Evolutionary conservation across 2,113 vertebrate genomes (phyloP).

Genomic region (Ailuropoda melanoleuca): DNA sequence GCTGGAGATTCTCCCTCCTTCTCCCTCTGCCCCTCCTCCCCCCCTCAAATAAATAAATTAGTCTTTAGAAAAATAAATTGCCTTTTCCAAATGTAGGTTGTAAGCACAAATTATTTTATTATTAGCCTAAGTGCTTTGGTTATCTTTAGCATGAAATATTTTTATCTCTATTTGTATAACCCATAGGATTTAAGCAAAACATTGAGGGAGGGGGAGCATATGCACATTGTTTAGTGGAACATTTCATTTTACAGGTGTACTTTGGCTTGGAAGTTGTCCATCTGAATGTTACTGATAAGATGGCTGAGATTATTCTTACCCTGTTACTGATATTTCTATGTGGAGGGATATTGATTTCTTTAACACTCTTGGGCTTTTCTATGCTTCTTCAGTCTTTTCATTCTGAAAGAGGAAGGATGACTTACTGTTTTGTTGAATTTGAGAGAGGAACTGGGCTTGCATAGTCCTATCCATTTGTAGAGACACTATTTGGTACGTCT

Average conservation of each 20-base stretch:
- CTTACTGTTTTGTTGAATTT: not conserved
- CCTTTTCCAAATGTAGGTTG: slow-evolving; percentile 1
- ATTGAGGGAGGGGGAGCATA: not conserved
- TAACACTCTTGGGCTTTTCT: not conserved
- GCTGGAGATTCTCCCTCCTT: no score
- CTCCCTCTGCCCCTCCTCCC: no score
- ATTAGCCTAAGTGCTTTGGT: slow-evolving; percentile 23
- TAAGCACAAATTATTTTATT: slow-evolving; percentile 42
- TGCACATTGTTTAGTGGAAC: not conserved
- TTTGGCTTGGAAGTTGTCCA: not conserved
- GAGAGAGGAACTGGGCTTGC: not conserved
- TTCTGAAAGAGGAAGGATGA: not conserved
- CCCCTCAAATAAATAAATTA: no score
- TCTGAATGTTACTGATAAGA: not conserved
- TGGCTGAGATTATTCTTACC: not conserved
- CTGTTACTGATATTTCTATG: not conserved
- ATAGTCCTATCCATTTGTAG: not conserved
- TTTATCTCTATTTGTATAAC: slow-evolving; percentile 25
- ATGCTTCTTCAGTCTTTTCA: not conserved
- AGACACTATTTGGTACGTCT: not conserved
- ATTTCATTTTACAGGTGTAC: not conserved
- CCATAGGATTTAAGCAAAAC: not conserved
- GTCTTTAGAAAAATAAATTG: not conserved
- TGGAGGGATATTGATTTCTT: not conserved
- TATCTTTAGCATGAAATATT: slow-evolving; percentile 34